Percentiles rank a stretch among this genome's conserved stretches.
phyloP scores from a whole-genome alignment of 2,797 vertebrate genomes.

The Pantherophis vulpinus region DNA sequence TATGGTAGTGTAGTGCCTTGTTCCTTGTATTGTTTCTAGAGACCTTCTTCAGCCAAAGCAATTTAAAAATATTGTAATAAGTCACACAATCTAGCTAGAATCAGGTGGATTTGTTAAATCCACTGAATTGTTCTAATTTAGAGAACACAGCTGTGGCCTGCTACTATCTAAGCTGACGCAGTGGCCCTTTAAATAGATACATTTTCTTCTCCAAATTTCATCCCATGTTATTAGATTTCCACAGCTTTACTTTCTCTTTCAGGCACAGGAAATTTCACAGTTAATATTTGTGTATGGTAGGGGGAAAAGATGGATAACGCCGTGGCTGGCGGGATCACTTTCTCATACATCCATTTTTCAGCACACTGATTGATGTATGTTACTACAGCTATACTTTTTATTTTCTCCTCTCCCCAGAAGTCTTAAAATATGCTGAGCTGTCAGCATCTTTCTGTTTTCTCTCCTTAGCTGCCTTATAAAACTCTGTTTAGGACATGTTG shows the following conservation, averaged over 20 bases:
- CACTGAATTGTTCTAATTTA: neutral
- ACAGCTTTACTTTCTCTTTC: neutral
- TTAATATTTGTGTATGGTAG: neutral
- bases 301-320: neutral
- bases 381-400: neutral
- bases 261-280: neutral
- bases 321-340: neutral
- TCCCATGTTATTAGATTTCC: neutral
- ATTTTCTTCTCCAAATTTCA: neutral
- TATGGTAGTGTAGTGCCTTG: neutral
- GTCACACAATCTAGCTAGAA: neutral
- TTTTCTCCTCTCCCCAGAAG: constrained; percentile 18
- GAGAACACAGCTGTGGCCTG: neutral
- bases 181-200: neutral
- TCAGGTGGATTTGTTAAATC: neutral
- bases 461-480: constrained; percentile 21
- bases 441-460: constrained; percentile 11
- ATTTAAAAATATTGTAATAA: neutral
- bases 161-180: neutral
- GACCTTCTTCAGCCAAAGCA: neutral
- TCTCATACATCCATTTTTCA: neutral
- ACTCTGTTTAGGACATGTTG: constrained; percentile 8
- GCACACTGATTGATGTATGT: neutral
- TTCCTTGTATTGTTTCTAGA: neutral
- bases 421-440: constrained; percentile 20